Evolutionary conservation across 2,113 vertebrate genomes (phyloP).

Genomic region (Leucosticte australis): DNA sequence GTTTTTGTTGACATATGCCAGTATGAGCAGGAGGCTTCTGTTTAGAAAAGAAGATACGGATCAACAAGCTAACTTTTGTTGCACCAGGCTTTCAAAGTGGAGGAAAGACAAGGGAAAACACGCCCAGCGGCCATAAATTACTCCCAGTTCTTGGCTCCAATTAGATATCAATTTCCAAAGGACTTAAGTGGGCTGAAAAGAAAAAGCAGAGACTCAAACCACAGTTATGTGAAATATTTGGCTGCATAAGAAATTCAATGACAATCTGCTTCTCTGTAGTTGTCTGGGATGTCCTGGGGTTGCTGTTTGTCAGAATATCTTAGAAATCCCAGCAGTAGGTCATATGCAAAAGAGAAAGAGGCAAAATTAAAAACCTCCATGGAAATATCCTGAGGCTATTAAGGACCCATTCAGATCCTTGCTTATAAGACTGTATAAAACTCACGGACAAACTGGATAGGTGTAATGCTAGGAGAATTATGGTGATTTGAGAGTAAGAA

Average conservation of each 20-base stretch:
- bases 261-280: background rate
- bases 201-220: background rate
- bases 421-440: background rate
- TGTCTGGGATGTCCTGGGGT: background rate
- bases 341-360: background rate
- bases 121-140: fast-evolving
- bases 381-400: background rate
- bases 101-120: background rate
- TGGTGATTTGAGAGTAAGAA: background rate
- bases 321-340: background rate
- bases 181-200: background rate
- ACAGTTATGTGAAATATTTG: background rate
- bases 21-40: background rate
- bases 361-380: background rate
- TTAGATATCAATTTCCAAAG: background rate
- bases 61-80: background rate
- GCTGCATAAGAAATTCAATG: background rate
- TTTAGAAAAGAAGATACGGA: background rate
- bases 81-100: background rate
- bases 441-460: background rate
- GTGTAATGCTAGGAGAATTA: background rate
- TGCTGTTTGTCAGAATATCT: background rate
- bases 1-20: background rate
- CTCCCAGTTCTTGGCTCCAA: background rate
- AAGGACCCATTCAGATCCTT: background rate